phyloP scores from a whole-genome alignment of 2,888 invertebrate genomes.

The Perizoma affinitatum region DNA sequence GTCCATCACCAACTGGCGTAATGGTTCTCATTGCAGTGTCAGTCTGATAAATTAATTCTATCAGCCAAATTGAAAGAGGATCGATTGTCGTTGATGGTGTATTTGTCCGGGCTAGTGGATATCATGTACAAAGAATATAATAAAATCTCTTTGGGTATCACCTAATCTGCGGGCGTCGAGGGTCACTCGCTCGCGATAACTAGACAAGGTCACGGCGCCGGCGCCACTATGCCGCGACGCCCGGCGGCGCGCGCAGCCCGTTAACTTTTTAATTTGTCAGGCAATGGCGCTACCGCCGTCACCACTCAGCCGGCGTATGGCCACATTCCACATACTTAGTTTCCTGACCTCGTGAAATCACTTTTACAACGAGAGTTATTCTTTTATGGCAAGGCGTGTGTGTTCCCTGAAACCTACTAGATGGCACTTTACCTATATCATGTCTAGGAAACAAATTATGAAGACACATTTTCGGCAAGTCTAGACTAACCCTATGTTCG shows the following conservation, averaged over 20 bases:
- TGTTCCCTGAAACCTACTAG: too few relatives aligned
- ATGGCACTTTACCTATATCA: too few relatives aligned
- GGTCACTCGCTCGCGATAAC: constrained; percentile 78
- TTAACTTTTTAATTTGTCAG: constrained; percentile 79
- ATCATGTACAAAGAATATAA: too few relatives aligned
- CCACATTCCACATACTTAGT: constrained; percentile 43
- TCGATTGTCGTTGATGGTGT: constrained; percentile 31
- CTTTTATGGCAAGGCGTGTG: too few relatives aligned
- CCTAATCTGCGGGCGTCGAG: constrained; percentile 70
- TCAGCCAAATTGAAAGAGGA: not conserved
- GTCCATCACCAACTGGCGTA: too few relatives aligned
- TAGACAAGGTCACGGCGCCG: constrained; percentile 81
- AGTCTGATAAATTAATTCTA: too few relatives aligned
- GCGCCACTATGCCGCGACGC: constrained; percentile 73
- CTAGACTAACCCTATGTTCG: too few relatives aligned
- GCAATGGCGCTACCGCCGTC: constrained; percentile 60
- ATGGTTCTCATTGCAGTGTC: too few relatives aligned
- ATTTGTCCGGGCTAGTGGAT: constrained; percentile 51
- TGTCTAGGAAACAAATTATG: too few relatives aligned
- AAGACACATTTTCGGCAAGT: too few relatives aligned
- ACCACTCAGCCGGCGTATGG: constrained; percentile 62
- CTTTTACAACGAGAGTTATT: constrained; percentile 25
- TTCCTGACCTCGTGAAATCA: constrained; percentile 40
- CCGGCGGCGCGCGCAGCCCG: constrained; percentile 69
- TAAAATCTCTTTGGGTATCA: constrained; percentile 35